Conservation (phyloP, 2,113 vertebrate species). For the Lota lota region DNA sequence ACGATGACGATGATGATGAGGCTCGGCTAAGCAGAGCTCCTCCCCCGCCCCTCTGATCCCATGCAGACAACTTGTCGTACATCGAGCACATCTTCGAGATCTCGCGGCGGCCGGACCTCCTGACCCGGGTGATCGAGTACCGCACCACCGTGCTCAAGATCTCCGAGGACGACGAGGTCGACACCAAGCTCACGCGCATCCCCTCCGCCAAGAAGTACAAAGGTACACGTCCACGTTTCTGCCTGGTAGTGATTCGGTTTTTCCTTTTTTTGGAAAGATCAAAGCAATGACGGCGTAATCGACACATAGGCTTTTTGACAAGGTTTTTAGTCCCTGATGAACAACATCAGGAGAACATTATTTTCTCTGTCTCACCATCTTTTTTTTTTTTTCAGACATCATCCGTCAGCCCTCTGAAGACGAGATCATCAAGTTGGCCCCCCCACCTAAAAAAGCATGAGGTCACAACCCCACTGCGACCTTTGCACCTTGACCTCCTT, state of each 20-base stretch:
- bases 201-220: slow-evolving; percentile 97
- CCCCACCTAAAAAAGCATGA: slow-evolving; percentile 92
- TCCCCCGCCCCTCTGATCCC: neutral
- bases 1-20: no score
- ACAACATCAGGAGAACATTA: no score
- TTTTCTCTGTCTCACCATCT: neutral
- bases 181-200: slow-evolving; percentile 93
- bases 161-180: slow-evolving; percentile 91
- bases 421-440: slow-evolving; percentile 93
- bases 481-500: slow-evolving; percentile 56
- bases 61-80: slow-evolving; percentile 86
- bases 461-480: slow-evolving; percentile 34
- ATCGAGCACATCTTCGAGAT: slow-evolving; percentile 97
- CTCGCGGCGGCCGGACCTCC: slow-evolving; percentile 87
- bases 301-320: no score
- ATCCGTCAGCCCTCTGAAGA: slow-evolving; percentile 95
- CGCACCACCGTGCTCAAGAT: slow-evolving; percentile 94
- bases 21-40: no score
- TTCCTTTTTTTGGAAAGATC: no score
- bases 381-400: slow-evolving; percentile 75
- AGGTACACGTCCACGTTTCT: slow-evolving; percentile 64
- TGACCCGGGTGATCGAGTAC: slow-evolving; percentile 90
- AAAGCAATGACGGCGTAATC: no score
- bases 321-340: no score
- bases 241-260: no score